phyloP scores from a whole-genome alignment of 2,113 vertebrate species.

The Polypterus senegalus region DNA sequence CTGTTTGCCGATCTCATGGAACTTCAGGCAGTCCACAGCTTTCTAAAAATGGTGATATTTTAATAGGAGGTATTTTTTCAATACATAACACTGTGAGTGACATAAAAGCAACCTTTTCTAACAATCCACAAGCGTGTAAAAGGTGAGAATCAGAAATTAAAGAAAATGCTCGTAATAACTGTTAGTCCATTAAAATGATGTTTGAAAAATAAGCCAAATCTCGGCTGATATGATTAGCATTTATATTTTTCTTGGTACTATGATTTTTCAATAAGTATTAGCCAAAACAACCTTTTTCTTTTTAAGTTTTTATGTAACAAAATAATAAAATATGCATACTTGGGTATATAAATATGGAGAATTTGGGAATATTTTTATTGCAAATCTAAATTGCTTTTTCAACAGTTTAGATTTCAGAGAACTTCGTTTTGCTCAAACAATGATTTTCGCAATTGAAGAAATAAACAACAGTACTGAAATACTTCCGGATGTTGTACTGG shows the following conservation, averaged over 20 bases:
- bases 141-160: slow-evolving; percentile 32
- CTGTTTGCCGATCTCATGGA: neutral
- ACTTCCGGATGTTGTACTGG: slow-evolving; percentile 35
- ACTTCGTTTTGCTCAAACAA: slow-evolving; percentile 35
- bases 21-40: neutral
- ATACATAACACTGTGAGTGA: slow-evolving; percentile 29
- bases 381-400: slow-evolving; percentile 1
- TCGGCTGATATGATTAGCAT: neutral
- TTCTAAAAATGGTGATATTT: slow-evolving; percentile 2
- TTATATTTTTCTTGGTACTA: neutral
- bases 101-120: slow-evolving; percentile 28
- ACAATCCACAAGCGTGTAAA: slow-evolving; percentile 32
- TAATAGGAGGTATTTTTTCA: slow-evolving; percentile 9
- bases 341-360: neutral
- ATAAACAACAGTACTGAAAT: slow-evolving; percentile 47
- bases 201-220: neutral
- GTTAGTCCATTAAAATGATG: neutral
- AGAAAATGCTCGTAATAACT: neutral
- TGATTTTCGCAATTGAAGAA: slow-evolving; percentile 45
- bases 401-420: slow-evolving; percentile 32
- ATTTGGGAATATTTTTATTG: neutral
- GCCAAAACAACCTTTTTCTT: neutral
- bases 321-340: neutral
- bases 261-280: neutral
- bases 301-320: neutral